A percentile compares a stretch with the other conserved stretches of the same genome.
phyloP scores from a whole-genome alignment of 2,113 vertebrate species.

The Cyanocitta stelleri region DNA sequence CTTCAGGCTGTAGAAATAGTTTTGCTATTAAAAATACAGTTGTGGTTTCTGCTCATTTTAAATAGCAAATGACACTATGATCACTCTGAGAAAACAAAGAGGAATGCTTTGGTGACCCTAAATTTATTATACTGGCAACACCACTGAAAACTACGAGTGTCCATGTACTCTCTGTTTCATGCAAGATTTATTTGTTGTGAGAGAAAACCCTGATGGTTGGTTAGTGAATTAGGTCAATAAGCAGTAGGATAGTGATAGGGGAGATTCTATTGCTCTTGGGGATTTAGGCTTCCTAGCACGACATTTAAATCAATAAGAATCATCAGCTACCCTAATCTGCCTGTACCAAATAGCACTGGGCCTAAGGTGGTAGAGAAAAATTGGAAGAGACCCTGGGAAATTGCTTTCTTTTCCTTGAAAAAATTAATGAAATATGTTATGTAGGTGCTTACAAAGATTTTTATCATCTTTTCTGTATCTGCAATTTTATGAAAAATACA shows the following conservation, averaged over 20 bases:
- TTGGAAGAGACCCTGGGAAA: slow-evolving; percentile 2
- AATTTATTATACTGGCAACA: not conserved
- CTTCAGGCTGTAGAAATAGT: not conserved
- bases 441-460: not conserved
- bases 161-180: slow-evolving; percentile 47
- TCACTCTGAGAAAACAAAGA: not conserved
- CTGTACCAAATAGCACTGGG: not conserved
- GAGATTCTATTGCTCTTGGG: slow-evolving; percentile 63
- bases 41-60: not conserved
- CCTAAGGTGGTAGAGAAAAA: slow-evolving; percentile 33
- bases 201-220: slow-evolving; percentile 62
- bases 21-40: not conserved
- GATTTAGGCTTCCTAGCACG: slow-evolving; percentile 57
- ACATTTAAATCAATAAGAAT: slow-evolving; percentile 62
- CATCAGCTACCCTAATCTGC: slow-evolving; percentile 58
- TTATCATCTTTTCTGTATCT: not conserved
- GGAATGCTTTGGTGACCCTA: not conserved
- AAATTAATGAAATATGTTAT: not conserved
- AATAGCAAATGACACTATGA: not conserved
- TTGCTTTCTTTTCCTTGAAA: not conserved
- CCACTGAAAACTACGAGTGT: not conserved
- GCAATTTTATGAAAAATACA: not conserved
- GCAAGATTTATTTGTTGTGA: slow-evolving; percentile 65
- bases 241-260: slow-evolving; percentile 63
- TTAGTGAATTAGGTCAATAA: slow-evolving; percentile 69